Evolutionary conservation across 2,797 vertebrate species (phyloP).

Genomic region (Craterocephalus amniculus): DNA sequence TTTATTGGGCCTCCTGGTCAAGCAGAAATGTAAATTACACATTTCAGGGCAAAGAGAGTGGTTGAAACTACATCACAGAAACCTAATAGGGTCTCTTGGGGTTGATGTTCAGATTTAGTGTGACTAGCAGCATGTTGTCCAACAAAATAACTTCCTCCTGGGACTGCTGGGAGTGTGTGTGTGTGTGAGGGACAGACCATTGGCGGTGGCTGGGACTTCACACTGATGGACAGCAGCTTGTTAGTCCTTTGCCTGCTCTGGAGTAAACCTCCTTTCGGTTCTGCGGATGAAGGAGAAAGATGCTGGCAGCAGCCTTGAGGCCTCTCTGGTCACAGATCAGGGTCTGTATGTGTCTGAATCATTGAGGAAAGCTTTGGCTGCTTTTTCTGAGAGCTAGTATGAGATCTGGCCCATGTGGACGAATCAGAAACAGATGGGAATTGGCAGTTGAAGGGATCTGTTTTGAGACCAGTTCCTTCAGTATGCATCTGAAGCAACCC

Average conservation of each 20-base stretch:
- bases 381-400: constrained; percentile 36
- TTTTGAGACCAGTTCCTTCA: constrained; percentile 36
- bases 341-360: constrained; percentile 49
- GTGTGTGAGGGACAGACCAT: constrained; percentile 28
- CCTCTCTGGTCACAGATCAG: constrained; percentile 62
- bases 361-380: constrained; percentile 53
- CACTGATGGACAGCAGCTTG: constrained; percentile 66
- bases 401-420: constrained; percentile 42
- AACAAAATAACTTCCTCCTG: constrained; percentile 54
- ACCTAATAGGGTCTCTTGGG: constrained; percentile 60
- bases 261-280: constrained; percentile 54
- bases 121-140: constrained; percentile 64
- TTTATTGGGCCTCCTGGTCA: constrained; percentile 34
- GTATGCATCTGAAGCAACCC: constrained; percentile 27
- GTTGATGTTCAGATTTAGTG: constrained; percentile 63
- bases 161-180: constrained; percentile 31
- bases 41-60: constrained; percentile 41
- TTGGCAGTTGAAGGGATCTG: constrained; percentile 39
- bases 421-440: constrained; percentile 55
- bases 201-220: constrained; percentile 42
- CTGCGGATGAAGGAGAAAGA: constrained; percentile 48
- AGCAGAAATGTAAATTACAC: constrained; percentile 46
- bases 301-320: constrained; percentile 62
- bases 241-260: constrained; percentile 47
- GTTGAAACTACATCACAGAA: constrained; percentile 43